These are phyloP conservation scores for Drosophila auraria DNA, from an alignment of 1,140 invertebrate species.

Conservation along the genomic window DNA sequence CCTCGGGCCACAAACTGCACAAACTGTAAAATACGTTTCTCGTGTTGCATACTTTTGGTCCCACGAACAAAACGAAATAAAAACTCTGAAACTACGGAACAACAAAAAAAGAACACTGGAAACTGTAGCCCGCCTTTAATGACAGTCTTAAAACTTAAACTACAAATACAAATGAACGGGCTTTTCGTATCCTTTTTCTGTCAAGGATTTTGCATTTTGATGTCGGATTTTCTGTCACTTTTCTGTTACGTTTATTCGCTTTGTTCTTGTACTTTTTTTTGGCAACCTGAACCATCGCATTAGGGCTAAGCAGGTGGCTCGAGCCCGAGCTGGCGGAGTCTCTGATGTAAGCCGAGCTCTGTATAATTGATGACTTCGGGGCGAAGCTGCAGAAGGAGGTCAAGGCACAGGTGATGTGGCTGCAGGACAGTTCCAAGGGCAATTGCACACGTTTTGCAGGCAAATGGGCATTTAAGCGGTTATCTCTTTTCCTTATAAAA, in stretches of 20 bases:
- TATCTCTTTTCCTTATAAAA: not conserved
- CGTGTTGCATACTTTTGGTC: conserved; percentile 43
- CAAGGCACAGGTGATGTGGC: conserved; percentile 40
- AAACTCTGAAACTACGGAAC: not conserved
- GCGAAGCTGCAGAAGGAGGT: conserved; percentile 39
- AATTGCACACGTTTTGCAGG: conserved; percentile 6
- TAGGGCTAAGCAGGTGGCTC: conserved; percentile 49
- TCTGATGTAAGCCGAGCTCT: conserved; percentile 52
- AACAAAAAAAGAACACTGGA: conserved; percentile 11
- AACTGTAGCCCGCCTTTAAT: conserved; percentile 27
- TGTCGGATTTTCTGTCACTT: conserved; percentile 54
- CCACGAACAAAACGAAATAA: conserved; percentile 9
- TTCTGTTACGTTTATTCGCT: conserved; percentile 36
- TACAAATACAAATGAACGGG: conserved; percentile 43
- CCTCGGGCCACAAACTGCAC: conserved; percentile 38
- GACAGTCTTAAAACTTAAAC: conserved; percentile 45
- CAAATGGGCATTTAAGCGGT: conserved; percentile 8
- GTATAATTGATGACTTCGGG: conserved; percentile 54
- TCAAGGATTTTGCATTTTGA: conserved; percentile 60
- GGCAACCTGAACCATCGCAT: conserved; percentile 43
- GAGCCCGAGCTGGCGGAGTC: conserved; percentile 28
- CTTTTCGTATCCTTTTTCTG: conserved; percentile 29
- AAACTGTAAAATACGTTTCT: conserved; percentile 43
- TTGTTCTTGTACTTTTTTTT: conserved; percentile 20
- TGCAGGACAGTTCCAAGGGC: conserved; percentile 31